Percentiles rank a stretch among this genome's conserved stretches.
Evolutionary conservation across 2,888 invertebrate genomes (phyloP).

Genomic region (Hermaeophaga mercurialis): DNA sequence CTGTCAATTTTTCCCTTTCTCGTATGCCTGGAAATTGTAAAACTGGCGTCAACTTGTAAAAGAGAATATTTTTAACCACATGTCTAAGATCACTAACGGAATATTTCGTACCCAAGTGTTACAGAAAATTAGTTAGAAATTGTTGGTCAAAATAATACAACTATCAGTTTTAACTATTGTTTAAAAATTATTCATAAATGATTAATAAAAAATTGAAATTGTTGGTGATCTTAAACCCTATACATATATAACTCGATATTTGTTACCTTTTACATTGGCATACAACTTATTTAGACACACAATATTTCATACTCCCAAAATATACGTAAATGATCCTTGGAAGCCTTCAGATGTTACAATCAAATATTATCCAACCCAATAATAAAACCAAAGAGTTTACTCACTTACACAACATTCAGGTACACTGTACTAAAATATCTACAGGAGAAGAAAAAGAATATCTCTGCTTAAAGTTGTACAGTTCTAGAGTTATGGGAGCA

Average conservation of each 20-base stretch:
- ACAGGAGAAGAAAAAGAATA: slow-evolving; percentile 17
- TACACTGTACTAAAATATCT: slow-evolving; percentile 9
- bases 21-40: slow-evolving; percentile 52
- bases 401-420: neutral
- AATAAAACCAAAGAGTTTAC: slow-evolving; percentile 8
- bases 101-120: too few species aligned
- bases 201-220: neutral
- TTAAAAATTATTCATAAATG: too few species aligned
- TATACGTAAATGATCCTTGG: neutral
- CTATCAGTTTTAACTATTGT: too few species aligned
- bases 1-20: slow-evolving; percentile 72
- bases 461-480: slow-evolving; percentile 12
- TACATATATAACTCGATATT: neutral
- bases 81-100: slow-evolving; percentile 15
- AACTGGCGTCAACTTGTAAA: slow-evolving; percentile 31
- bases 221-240: neutral
- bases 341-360: neutral
- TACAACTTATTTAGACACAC: neutral
- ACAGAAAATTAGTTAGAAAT: too few species aligned
- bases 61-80: neutral
- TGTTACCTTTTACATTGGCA: neutral
- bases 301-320: neutral
- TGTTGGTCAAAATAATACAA: too few species aligned
- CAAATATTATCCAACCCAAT: neutral
- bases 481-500: slow-evolving; percentile 50